These are phyloP conservation scores for Origma solitaria DNA, from an alignment of 2,113 vertebrate genomes.

Conservation along the genomic window DNA sequence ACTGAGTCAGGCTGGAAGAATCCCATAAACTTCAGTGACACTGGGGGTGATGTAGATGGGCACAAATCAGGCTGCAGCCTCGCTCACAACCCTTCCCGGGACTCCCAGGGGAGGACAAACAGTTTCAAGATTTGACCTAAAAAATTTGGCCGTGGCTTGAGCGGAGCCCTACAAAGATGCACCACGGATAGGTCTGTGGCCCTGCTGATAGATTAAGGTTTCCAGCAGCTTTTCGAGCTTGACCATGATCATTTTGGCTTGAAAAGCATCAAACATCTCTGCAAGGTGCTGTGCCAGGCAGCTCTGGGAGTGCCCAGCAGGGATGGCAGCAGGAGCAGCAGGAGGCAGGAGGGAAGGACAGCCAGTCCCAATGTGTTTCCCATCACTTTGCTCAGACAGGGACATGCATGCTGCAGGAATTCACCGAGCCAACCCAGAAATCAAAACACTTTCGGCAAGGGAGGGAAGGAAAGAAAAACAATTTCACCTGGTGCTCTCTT, in stretches of 20 bases:
- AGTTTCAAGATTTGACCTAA: not conserved
- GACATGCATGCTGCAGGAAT: slow-evolving; percentile 10
- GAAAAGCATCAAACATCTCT: not conserved
- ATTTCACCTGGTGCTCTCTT: slow-evolving; percentile 8
- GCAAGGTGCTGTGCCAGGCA: not conserved
- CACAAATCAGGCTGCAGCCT: not conserved
- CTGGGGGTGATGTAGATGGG: slow-evolving; percentile 21
- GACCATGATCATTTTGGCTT: not conserved
- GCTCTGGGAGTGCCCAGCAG: not conserved
- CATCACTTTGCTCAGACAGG: not conserved
- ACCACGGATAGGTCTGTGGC: not conserved
- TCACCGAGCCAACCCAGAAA: slow-evolving; percentile 18
- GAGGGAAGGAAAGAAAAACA: not conserved
- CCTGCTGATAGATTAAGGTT: not conserved
- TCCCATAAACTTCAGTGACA: slow-evolving; percentile 24
- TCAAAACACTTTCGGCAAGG: not conserved
- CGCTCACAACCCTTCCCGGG: not conserved
- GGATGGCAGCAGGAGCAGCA: not conserved
- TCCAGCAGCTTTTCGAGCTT: not conserved
- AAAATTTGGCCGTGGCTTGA: not conserved
- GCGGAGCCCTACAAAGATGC: not conserved
- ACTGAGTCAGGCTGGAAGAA: slow-evolving; percentile 55
- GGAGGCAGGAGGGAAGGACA: slow-evolving; percentile 28
- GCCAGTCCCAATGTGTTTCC: slow-evolving; percentile 29
- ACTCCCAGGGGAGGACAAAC: not conserved